These are phyloP conservation scores for Dallia pectoralis DNA, from an alignment of 2,797 vertebrate genomes.

Conservation along the genomic window DNA sequence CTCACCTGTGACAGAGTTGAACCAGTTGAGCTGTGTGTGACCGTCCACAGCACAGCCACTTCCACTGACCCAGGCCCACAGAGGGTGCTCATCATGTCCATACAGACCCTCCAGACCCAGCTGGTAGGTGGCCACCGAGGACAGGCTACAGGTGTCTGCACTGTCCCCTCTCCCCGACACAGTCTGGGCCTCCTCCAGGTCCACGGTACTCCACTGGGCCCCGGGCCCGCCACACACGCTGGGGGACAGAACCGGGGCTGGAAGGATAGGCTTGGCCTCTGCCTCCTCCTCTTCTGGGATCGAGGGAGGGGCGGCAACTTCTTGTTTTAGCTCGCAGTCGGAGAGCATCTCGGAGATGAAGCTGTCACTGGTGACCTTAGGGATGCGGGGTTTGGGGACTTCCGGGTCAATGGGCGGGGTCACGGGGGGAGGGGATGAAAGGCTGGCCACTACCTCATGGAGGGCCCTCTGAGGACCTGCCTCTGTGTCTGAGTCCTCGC, in stretches of 20 bases:
- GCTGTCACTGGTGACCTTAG: constrained; percentile 81
- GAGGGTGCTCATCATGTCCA: constrained; percentile 75
- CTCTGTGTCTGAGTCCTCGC: constrained; percentile 81
- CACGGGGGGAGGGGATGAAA: constrained; percentile 24
- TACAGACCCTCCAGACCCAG: constrained; percentile 82
- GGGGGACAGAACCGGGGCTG: constrained; percentile 36
- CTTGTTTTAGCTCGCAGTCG: constrained; percentile 59
- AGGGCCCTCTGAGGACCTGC: constrained; percentile 54
- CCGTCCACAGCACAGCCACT: constrained; percentile 86
- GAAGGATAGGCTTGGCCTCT: constrained; percentile 20
- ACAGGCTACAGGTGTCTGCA: constrained; percentile 78
- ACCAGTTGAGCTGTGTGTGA: constrained; percentile 85
- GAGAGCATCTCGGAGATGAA: constrained; percentile 81
- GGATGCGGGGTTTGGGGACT: constrained; percentile 60
- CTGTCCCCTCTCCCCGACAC: constrained; percentile 46
- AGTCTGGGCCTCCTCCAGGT: constrained; percentile 84
- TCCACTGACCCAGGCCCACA: constrained; percentile 95
- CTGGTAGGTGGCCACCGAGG: constrained; percentile 79
- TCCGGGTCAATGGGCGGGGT: constrained; percentile 32
- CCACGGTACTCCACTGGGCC: constrained; percentile 90
- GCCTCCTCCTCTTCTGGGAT: constrained; percentile 62
- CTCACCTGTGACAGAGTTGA: constrained; percentile 80
- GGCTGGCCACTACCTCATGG: not conserved
- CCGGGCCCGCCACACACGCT: constrained; percentile 36
- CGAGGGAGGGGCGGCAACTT: constrained; percentile 29